Evolutionary conservation across 2,888 invertebrate genomes (phyloP), one percentile per base, ranked within the genome.

Genomic region (Boloria euphrosyne): DNA sequence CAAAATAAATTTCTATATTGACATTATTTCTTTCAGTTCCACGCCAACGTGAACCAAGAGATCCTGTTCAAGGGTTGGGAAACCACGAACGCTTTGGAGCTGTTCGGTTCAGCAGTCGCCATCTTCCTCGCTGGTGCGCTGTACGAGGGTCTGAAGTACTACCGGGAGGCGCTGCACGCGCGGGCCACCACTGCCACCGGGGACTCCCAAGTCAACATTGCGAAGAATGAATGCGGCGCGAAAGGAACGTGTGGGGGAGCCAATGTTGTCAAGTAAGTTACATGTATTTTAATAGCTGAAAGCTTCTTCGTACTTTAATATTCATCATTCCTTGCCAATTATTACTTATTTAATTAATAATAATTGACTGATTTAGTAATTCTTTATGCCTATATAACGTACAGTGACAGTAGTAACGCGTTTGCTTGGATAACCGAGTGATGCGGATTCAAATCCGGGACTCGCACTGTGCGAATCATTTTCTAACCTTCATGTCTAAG

Each of bases 101-200:
- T 99, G 76, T 93, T 98, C 50, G 96, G 96, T 0, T 98, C 99
- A 0, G 97, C 97, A 82, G 90, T 98, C 63, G 97, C 96, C 55
- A 96, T 99, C 75, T 97, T 98, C 86, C 93, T 97, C 59, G 94
- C 98, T 81, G 97, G 97, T 0, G 95, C 98, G 27, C 90, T 98
- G n/a, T 99, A 99, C 83, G 99, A 99, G 89, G 98, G 97, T 0
- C 93, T 99, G 3, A 99, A 99, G 91, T 98, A 97, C 90, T 95
- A 92, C 78, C 84, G 94, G 0, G 94, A 94, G 75, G 87, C 87
- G 7, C 79, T 92, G 14, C 89, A 90, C 74, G 75, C 84, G 5
- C 72, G 83, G 1, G 84, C 84, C 44, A 78, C 83, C 14, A 68
- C 81, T 1, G 73, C 80, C 13, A 79, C 83, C 0, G 85, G 83